Conservation (phyloP, 2,888 invertebrate species). For the Drosophila colorata region DNA sequence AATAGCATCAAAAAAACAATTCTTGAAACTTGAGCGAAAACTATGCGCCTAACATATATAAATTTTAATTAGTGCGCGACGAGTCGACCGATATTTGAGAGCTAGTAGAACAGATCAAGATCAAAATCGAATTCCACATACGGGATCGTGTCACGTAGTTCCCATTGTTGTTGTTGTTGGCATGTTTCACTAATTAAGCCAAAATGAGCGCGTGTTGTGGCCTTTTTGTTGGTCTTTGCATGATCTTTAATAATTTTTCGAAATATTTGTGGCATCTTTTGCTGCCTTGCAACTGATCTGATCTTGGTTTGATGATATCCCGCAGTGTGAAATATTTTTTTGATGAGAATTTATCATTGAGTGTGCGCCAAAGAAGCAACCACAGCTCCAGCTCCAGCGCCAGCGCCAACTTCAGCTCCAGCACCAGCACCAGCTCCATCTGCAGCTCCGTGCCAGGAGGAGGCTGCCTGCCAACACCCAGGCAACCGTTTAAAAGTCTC, state of each 20-base stretch:
- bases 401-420: conserved; percentile 8
- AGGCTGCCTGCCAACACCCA: conserved; percentile 54
- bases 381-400: conserved; percentile 4
- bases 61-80: conserved; percentile 74
- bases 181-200: conserved; percentile 79
- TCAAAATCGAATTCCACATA: conserved; percentile 59
- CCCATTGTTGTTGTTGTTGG: conserved; percentile 34
- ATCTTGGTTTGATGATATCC: conserved; percentile 72
- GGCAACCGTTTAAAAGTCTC: conserved; percentile 26
- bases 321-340: conserved; percentile 79
- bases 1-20: conserved; percentile 13
- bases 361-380: conserved; percentile 40
- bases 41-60: conserved; percentile 65
- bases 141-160: conserved; percentile 40
- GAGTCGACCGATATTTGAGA: conserved; percentile 69
- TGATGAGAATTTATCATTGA: conserved; percentile 80
- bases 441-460: conserved; percentile 21
- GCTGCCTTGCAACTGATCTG: conserved; percentile 39
- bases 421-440: conserved; percentile 1
- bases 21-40: conserved; percentile 51
- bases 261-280: conserved; percentile 68
- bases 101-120: conserved; percentile 65
- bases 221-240: conserved; percentile 63
- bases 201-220: conserved; percentile 74
- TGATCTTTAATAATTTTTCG: conserved; percentile 78